These are phyloP conservation scores for Pseudopodoces humilis DNA, from an alignment of 2,113 vertebrate genomes.

Conservation along the genomic window DNA sequence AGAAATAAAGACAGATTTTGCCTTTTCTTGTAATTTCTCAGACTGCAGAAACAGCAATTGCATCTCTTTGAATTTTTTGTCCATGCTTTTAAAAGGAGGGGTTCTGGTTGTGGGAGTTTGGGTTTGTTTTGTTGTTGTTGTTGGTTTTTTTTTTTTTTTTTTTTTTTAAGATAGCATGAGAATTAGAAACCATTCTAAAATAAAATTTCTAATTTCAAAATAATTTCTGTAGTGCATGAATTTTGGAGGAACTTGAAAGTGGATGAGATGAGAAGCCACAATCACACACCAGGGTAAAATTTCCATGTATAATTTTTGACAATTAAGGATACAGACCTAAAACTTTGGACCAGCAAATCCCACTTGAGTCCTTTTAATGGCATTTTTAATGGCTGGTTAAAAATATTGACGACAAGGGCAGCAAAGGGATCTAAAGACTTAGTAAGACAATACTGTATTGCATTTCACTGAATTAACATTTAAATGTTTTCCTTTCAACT, in stretches of 20 bases:
- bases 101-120: not conserved
- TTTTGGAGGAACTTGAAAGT: not conserved
- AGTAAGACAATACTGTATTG: slow-evolving; percentile 6
- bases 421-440: slow-evolving; percentile 47
- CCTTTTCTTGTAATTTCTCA: not conserved
- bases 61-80: not conserved
- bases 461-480: slow-evolving; percentile 24
- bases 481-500: slow-evolving; percentile 46
- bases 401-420: not conserved
- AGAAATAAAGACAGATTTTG: not conserved
- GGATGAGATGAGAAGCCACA: not conserved
- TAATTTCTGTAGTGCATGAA: not conserved
- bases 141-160: too few species aligned
- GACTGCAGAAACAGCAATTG: not conserved
- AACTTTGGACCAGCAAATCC: slow-evolving; percentile 12
- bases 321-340: not conserved
- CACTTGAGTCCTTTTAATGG: not conserved
- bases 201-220: not conserved
- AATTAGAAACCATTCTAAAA: not conserved
- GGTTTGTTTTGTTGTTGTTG: not conserved
- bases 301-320: not conserved
- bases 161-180: not conserved
- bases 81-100: not conserved
- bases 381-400: not conserved
- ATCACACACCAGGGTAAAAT: not conserved